Base-by-base conservation (phyloP, 2,888 invertebrate genomes). In the Sarcophaga carnaria region DNA sequence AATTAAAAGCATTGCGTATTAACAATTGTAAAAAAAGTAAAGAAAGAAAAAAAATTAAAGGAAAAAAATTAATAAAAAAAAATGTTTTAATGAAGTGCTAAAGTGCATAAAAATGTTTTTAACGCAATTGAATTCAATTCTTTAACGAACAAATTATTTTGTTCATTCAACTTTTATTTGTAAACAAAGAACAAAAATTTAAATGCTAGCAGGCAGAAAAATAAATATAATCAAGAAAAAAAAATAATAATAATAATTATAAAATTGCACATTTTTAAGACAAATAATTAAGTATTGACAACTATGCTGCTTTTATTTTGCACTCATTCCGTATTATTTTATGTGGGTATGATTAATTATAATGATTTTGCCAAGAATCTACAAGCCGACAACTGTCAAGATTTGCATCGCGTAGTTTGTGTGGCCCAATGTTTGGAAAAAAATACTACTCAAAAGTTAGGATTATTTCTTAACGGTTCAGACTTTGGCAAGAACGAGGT, bases 391-490 rank as follows among this genome's bases (percentile, higher is more conserved):
- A 84, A 87, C 47, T 84, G 60, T 27, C 75, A 87, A 20, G 79
- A 87, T 60, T 62, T 87, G 76, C 87, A 84, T 0, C 81, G 80
- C 49, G 87, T 84, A 66, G 87, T 87, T n/a, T 87, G 87, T 60
- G 84, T 87, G 20, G 81, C 87, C 12, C 79, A 82, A 59, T 87
- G 87, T 60, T 79, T 87, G 79, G 59, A 76, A 20, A 12, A 47
- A 25, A 17, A 3, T 4, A n/a, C 12, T 54, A 17, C 54, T 14
- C 14, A 54, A 54, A 17, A 4, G 2, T 3, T 14, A 17, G 14
- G 17, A 17, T 14, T 54, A 54, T 1, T 20, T n/a, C 2, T n/a
- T 49, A 6, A 14, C 10, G 22, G 63, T 63, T 25, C 54, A 54
- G 54, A 17, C 12, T n/a, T 45, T 22, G 14, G 0, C 4, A n/a